Conservation (phyloP, 2,888 invertebrate species). For the Mamestra brassicae region DNA sequence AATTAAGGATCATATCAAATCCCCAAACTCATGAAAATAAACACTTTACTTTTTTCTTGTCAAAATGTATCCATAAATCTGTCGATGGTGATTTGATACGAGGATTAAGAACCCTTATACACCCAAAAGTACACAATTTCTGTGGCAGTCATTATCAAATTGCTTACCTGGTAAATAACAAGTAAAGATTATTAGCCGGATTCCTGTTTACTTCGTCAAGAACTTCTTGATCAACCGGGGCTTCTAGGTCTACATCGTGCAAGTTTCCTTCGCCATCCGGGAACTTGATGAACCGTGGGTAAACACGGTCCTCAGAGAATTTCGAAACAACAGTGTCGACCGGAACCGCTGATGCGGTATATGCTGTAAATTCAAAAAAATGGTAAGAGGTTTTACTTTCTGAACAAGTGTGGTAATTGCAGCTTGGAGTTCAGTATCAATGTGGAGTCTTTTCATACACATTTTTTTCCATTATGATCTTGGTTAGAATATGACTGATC, state of each 20-base stretch:
- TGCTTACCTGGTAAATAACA: slow-evolving; percentile 73
- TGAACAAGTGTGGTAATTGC: neutral
- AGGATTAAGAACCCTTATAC: too few relatives aligned
- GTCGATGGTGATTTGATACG: too few relatives aligned
- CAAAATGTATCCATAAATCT: neutral
- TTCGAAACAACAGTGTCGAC: slow-evolving; percentile 48
- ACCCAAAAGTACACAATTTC: neutral
- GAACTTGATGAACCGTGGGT: slow-evolving; percentile 74
- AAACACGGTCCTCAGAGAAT: slow-evolving; percentile 55
- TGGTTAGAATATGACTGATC: neutral
- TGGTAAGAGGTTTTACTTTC: too few relatives aligned
- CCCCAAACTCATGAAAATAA: too few relatives aligned
- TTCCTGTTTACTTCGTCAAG: slow-evolving; percentile 72
- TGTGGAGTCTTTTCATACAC: neutral
- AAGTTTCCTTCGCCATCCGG: slow-evolving; percentile 74
- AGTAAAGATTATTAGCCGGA: slow-evolving; percentile 72
- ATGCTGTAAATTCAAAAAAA: slow-evolving; percentile 58
- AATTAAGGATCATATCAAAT: too few relatives aligned
- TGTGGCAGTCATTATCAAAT: too few relatives aligned
- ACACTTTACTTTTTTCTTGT: too few relatives aligned
- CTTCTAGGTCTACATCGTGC: slow-evolving; percentile 75
- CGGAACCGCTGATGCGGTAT: slow-evolving; percentile 71
- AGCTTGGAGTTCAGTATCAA: neutral
- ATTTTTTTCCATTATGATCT: neutral
- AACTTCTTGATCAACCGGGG: slow-evolving; percentile 68